These are phyloP conservation scores for Papilio dardanus DNA, from an alignment of 1,140 invertebrate genomes.

Conservation along the genomic window DNA sequence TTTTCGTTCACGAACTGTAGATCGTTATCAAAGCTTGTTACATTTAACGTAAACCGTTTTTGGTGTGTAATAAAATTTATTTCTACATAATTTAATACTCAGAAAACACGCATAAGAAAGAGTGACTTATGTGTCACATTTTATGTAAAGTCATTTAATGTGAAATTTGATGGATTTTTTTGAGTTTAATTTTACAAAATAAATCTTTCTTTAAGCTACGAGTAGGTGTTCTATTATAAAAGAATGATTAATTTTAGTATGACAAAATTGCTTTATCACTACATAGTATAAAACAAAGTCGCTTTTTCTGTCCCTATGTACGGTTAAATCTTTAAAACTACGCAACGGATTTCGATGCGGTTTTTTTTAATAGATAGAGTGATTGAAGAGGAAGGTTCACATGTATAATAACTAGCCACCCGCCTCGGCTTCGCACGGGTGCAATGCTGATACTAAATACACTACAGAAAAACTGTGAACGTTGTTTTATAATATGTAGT, in stretches of 20 bases:
- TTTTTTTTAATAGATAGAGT: no score
- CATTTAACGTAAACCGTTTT: conserved; percentile 19
- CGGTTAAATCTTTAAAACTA: no score
- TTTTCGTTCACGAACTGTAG: conserved; percentile 21
- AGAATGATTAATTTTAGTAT: neutral
- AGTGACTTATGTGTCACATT: neutral
- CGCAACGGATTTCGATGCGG: no score
- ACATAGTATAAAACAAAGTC: no score
- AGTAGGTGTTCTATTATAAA: neutral
- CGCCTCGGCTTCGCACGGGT: no score
- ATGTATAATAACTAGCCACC: no score
- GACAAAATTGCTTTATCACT: no score
- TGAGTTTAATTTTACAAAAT: neutral
- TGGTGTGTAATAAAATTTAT: conserved; percentile 7
- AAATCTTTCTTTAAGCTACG: neutral
- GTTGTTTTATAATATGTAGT: no score
- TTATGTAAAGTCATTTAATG: neutral
- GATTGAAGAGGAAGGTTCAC: no score
- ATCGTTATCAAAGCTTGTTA: conserved; percentile 25
- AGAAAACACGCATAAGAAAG: neutral
- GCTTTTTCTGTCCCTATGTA: no score
- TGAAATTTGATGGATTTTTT: neutral
- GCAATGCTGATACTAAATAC: no score
- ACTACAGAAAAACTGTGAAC: no score
- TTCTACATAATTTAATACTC: conserved; percentile 2